A percentile compares a stretch with the other conserved stretches of the same genome.
Conservation (phyloP, 1,140 invertebrate species). For the Drosophila elegans region DNA sequence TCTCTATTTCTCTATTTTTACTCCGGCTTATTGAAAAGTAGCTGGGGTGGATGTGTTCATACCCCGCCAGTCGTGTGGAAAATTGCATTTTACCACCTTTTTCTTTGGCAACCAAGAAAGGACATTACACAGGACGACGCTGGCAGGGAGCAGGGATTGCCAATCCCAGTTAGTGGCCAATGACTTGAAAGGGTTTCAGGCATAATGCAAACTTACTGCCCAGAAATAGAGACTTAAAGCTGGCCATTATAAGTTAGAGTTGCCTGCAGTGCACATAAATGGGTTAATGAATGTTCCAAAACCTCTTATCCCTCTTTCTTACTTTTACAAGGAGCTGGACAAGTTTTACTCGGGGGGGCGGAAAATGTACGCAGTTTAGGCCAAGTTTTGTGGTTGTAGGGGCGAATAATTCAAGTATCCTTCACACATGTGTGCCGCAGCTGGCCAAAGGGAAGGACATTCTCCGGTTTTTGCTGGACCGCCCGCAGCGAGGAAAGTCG, state of each 20-base stretch:
- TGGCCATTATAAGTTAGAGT: conserved; percentile 46
- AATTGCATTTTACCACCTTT: conserved; percentile 72
- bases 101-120: conserved; percentile 13
- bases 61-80: conserved; percentile 68
- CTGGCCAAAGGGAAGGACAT: conserved; percentile 40
- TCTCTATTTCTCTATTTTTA: background rate
- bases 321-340: background rate
- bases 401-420: conserved; percentile 18
- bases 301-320: background rate
- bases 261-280: conserved; percentile 60
- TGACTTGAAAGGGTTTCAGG: conserved; percentile 72
- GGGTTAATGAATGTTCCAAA: conserved; percentile 54
- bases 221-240: conserved; percentile 28
- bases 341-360: background rate
- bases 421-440: conserved; percentile 25
- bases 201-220: conserved; percentile 61
- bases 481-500: conserved; percentile 56
- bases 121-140: conserved; percentile 5
- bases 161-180: conserved; percentile 64
- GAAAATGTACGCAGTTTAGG: conserved; percentile 12
- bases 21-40: conserved; percentile 51
- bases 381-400: conserved; percentile 36
- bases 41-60: background rate
- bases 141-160: background rate
- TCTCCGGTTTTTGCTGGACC: conserved; percentile 24